Conservation (phyloP, 2,797 vertebrate genomes). For the Sorex maritimensis region DNA sequence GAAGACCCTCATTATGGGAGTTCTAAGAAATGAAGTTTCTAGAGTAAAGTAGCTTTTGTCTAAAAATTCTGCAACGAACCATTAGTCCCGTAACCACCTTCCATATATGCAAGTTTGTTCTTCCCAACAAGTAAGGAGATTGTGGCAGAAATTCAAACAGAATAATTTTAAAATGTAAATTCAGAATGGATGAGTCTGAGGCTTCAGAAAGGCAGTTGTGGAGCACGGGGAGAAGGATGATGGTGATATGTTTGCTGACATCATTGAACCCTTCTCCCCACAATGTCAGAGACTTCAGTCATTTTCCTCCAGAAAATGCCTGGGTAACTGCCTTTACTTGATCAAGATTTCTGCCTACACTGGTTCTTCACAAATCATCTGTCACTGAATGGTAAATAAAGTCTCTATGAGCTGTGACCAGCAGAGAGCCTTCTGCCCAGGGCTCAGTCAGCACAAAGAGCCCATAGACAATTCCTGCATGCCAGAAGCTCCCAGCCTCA, state of each 20-base stretch:
- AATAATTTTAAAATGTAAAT: constrained; percentile 49
- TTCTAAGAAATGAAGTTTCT: constrained; percentile 74
- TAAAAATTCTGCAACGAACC: constrained; percentile 24
- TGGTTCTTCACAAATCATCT: background rate
- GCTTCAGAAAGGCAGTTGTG: background rate
- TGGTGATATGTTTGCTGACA: background rate
- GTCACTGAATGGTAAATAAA: background rate
- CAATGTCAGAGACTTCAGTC: background rate
- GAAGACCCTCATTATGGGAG: background rate
- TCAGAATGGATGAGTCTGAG: background rate
- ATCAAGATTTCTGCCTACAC: background rate
- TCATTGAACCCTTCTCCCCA: background rate
- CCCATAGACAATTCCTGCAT: background rate
- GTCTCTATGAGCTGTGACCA: background rate
- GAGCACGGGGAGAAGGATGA: background rate
- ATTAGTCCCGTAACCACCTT: background rate
- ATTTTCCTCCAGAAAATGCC: constrained; percentile 47
- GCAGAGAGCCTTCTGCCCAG: background rate
- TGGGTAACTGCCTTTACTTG: background rate
- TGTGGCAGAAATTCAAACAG: constrained; percentile 32
- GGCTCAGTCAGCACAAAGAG: background rate
- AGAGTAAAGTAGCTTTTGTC: constrained; percentile 46
- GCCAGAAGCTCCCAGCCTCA: background rate
- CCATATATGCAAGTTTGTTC: background rate
- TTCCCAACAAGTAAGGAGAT: constrained; percentile 30